Conservation (phyloP, 1,140 invertebrate species). For the Drosophila rufa region DNA sequence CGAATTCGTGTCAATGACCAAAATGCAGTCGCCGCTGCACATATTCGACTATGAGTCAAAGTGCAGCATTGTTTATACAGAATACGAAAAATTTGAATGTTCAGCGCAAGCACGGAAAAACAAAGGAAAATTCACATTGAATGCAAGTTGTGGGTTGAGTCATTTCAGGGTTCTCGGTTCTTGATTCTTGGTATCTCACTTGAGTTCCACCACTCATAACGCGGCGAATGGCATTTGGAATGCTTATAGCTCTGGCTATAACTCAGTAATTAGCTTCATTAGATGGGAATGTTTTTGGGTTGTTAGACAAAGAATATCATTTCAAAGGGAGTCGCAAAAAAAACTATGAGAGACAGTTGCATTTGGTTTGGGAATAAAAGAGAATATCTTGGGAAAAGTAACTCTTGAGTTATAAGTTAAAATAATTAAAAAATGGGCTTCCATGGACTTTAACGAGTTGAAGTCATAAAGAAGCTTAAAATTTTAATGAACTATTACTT, state of each 20-base stretch:
- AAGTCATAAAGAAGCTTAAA: background rate
- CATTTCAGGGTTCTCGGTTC: slow-evolving; percentile 27
- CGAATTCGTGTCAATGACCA: slow-evolving; percentile 75
- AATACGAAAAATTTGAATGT: slow-evolving; percentile 65
- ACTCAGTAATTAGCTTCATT: slow-evolving; percentile 37
- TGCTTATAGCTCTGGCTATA: slow-evolving; percentile 7
- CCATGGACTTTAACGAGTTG: background rate
- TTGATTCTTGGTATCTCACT: slow-evolving; percentile 15
- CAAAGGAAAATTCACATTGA: slow-evolving; percentile 30
- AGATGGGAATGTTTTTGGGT: slow-evolving; percentile 17
- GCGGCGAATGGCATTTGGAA: slow-evolving; percentile 12
- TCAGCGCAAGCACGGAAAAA: slow-evolving; percentile 10
- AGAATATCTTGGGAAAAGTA: background rate
- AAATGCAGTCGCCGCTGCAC: slow-evolving; percentile 28
- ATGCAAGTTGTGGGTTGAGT: slow-evolving; percentile 44
- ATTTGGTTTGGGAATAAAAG: background rate
- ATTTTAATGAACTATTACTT: background rate
- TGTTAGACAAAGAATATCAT: slow-evolving; percentile 1
- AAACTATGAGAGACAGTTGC: background rate
- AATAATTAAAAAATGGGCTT: background rate
- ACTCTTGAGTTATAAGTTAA: background rate
- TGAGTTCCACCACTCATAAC: slow-evolving; percentile 1
- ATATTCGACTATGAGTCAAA: slow-evolving; percentile 60
- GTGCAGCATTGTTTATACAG: slow-evolving; percentile 52
- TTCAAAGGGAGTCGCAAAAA: background rate